phyloP scores from a whole-genome alignment of 2,113 vertebrate species.

The Salvelinus sp. region DNA sequence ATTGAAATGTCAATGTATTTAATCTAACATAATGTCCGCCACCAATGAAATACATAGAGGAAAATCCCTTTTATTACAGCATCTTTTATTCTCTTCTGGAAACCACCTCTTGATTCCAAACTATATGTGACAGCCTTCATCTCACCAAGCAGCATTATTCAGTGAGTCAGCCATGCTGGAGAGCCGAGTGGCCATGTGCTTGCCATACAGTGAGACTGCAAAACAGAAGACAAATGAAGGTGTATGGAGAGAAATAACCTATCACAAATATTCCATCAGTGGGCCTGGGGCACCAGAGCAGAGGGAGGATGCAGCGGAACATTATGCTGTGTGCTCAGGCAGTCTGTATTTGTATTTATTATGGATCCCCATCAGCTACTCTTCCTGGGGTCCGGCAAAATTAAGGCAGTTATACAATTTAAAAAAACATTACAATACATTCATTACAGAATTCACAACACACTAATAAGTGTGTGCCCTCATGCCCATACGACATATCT shows the following conservation, averaged over 20 bases:
- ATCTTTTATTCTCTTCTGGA: not conserved
- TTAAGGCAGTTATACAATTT: too few species aligned
- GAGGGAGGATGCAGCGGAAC: not conserved
- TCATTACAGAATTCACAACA: too few species aligned
- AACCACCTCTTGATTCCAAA: not conserved
- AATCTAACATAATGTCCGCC: not conserved
- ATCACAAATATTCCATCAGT: slow-evolving; percentile 4
- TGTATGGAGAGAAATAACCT: not conserved
- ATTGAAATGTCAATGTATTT: slow-evolving; percentile 5
- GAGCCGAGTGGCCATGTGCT: not conserved
- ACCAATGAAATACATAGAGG: not conserved
- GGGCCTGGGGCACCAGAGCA: slow-evolving; percentile 7
- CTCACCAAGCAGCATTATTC: not conserved
- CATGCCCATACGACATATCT: too few species aligned
- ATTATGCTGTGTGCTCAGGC: not conserved
- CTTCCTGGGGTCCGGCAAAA: too few species aligned
- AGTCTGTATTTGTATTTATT: not conserved
- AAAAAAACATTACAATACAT: too few species aligned
- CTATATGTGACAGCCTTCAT: not conserved
- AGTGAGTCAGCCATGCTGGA: not conserved
- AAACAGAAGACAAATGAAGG: slow-evolving; percentile 10
- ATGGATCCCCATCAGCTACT: too few species aligned
- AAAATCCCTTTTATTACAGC: too few species aligned
- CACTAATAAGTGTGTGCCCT: too few species aligned
- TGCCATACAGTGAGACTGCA: slow-evolving; percentile 11